phyloP scores from a whole-genome alignment of 1,140 invertebrate genomes.

The Magallana gigas region DNA sequence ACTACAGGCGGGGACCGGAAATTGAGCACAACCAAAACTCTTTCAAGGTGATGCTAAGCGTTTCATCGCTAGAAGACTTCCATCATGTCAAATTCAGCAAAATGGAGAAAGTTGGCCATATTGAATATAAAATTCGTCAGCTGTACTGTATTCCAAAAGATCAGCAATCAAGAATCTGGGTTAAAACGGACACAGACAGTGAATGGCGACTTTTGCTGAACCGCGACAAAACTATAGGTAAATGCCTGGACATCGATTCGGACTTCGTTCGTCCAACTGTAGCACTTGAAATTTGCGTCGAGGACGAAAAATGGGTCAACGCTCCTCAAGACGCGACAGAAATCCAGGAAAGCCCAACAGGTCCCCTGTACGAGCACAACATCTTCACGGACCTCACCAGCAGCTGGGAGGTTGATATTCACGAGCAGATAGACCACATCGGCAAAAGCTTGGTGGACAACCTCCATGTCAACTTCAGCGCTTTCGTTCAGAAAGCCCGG shows the following conservation, averaged over 20 bases:
- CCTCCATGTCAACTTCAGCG: slow-evolving; percentile 73
- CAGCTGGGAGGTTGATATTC: slow-evolving; percentile 75
- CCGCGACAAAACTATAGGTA: slow-evolving; percentile 73
- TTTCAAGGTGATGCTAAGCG: slow-evolving; percentile 73
- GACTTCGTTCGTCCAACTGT: slow-evolving; percentile 73
- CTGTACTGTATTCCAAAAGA: slow-evolving; percentile 65
- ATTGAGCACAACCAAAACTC: slow-evolving; percentile 76
- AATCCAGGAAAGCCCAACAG: slow-evolving; percentile 60
- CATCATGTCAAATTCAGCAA: slow-evolving; percentile 76
- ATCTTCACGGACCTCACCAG: slow-evolving; percentile 76
- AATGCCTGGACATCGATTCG: slow-evolving; percentile 72
- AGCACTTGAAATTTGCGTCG: slow-evolving; percentile 68
- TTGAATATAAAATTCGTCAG: slow-evolving; percentile 72
- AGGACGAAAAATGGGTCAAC: slow-evolving; percentile 65
- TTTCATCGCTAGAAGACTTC: slow-evolving; percentile 71
- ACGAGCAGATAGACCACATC: slow-evolving; percentile 76
- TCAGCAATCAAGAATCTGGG: slow-evolving; percentile 71
- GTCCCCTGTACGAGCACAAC: slow-evolving; percentile 70
- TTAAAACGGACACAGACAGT: slow-evolving; percentile 70
- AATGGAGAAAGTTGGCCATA: slow-evolving; percentile 75
- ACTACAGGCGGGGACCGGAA: slow-evolving; percentile 71
- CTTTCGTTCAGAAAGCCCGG: slow-evolving; percentile 73
- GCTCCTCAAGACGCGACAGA: slow-evolving; percentile 61
- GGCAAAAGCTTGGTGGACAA: slow-evolving; percentile 73
- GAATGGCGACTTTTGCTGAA: slow-evolving; percentile 70